Evolutionary conservation across 2,113 vertebrate species (phyloP).

Genomic region (Phalacrocorax aristotelis): DNA sequence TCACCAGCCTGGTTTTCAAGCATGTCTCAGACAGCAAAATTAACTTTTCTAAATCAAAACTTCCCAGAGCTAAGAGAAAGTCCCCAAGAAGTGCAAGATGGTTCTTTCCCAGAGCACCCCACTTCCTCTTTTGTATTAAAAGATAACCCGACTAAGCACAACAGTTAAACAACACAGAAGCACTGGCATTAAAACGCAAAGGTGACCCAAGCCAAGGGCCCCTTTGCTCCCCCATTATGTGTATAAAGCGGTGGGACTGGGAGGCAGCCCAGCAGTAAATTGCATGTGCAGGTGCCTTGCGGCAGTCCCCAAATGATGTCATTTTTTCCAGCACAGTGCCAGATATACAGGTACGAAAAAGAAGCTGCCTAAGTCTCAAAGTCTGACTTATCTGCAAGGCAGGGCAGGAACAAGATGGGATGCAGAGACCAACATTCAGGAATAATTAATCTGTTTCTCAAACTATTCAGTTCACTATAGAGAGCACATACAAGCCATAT

Average conservation of each 20-base stretch:
- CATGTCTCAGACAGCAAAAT: not conserved
- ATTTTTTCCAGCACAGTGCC: not conserved
- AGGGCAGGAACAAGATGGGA: not conserved
- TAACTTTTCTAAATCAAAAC: not conserved
- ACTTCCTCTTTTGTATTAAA: not conserved
- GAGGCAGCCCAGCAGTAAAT: not conserved
- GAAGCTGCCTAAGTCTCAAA: not conserved
- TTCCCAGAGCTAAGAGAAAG: not conserved
- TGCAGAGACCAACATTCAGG: not conserved
- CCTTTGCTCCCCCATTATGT: not conserved
- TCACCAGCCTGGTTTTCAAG: not conserved
- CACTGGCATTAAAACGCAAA: not conserved
- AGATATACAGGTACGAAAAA: not conserved
- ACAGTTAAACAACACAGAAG: not conserved
- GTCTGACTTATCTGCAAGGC: not conserved
- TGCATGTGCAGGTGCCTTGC: not conserved
- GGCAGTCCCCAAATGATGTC: not conserved
- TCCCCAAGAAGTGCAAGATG: accelerated
- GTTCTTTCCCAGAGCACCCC: not conserved
- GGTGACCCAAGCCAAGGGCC: not conserved
- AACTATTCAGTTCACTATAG: not conserved
- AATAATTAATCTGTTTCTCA: not conserved
- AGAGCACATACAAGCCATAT: not conserved
- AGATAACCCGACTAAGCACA: not conserved
- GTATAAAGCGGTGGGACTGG: not conserved